Evolutionary conservation across 2,888 invertebrate genomes (phyloP).

Genomic region (Drosophila leonis): DNA sequence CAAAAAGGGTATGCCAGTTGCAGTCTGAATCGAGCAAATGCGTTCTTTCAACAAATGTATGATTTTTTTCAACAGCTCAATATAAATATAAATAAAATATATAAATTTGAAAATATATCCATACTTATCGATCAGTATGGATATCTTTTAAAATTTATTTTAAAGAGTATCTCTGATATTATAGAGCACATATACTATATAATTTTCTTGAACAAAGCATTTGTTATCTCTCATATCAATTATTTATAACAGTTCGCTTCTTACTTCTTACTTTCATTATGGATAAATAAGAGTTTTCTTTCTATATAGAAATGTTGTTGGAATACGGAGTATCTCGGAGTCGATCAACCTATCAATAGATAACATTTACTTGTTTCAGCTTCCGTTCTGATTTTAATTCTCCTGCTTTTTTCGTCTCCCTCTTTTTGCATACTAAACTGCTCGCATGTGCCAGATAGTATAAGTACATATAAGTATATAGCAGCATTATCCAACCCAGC

Average conservation of each 20-base stretch:
- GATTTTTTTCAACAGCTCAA: neutral
- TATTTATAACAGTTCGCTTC: no score
- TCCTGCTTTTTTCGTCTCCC: slow-evolving; percentile 19
- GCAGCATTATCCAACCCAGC: slow-evolving; percentile 59
- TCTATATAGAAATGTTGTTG: neutral
- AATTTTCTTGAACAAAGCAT: no score
- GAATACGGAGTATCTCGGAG: neutral
- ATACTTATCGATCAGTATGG: no score
- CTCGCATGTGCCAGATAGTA: slow-evolving; percentile 53
- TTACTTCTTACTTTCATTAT: neutral
- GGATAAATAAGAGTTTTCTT: neutral
- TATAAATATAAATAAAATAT: no score
- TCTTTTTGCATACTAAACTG: slow-evolving; percentile 42
- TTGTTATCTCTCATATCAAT: no score
- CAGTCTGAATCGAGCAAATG: neutral
- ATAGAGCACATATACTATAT: no score
- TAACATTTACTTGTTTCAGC: slow-evolving; percentile 10
- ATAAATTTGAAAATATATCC: no score
- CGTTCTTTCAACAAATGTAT: no score
- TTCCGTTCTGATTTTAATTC: slow-evolving; percentile 16
- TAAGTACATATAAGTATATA: slow-evolving; percentile 49
- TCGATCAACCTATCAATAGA: neutral
- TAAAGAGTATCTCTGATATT: no score
- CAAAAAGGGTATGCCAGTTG: neutral
- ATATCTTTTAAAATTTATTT: no score